Percentiles rank a stretch among this genome's conserved stretches.
Evolutionary conservation across 2,888 invertebrate species (phyloP).

Genomic region (Arctia plantaginis): DNA sequence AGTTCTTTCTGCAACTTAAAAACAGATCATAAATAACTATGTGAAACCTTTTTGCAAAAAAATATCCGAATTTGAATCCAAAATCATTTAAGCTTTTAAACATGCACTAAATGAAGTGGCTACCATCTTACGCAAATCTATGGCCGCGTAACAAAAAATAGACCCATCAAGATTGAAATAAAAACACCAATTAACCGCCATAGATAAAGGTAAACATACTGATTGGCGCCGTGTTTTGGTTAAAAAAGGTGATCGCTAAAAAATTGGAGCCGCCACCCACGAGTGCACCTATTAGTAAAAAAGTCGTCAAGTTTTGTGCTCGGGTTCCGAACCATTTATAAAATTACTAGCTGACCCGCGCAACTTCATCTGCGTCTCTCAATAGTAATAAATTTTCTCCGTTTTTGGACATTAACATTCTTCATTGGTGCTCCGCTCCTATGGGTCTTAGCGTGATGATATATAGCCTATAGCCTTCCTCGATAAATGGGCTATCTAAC

Average conservation of each 20-base stretch:
- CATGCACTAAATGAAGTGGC: conserved; percentile 37
- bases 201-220: conserved; percentile 67
- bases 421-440: too few species aligned
- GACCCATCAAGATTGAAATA: conserved; percentile 55
- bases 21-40: background rate
- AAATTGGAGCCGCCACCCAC: conserved; percentile 59
- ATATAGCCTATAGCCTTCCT: too few species aligned
- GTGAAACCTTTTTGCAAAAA: background rate
- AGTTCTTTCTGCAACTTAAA: background rate
- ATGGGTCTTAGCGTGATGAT: too few species aligned
- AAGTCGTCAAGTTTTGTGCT: conserved; percentile 12
- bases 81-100: background rate
- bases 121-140: conserved; percentile 70
- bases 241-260: conserved; percentile 55
- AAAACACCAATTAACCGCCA: conserved; percentile 76
- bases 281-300: conserved; percentile 42
- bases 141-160: conserved; percentile 36
- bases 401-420: too few species aligned
- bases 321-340: conserved; percentile 35
- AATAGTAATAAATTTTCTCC: too few species aligned
- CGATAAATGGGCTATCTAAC: too few species aligned
- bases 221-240: conserved; percentile 67
- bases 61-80: background rate
- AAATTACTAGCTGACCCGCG: too few species aligned
- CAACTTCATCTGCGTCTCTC: too few species aligned